Conservation (phyloP, 1,140 invertebrate species). For the Drosophila saltans region DNA sequence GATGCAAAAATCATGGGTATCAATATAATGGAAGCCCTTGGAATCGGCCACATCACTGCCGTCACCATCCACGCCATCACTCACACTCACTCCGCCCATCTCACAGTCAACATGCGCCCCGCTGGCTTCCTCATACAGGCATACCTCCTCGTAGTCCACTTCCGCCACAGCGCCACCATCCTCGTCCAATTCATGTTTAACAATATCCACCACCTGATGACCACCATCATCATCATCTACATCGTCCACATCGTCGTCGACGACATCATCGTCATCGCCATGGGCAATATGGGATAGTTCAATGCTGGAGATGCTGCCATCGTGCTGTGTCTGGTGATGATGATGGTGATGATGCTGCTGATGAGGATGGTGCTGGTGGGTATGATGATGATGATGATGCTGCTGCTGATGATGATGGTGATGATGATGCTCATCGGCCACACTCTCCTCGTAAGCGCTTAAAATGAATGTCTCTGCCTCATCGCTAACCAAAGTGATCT, state of each 20-base stretch:
- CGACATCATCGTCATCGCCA: constrained; percentile 65
- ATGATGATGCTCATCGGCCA: constrained; percentile 69
- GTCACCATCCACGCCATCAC: constrained; percentile 46
- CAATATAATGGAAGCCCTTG: constrained; percentile 72
- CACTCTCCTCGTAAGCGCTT: constrained; percentile 76
- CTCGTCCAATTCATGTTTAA: constrained; percentile 78
- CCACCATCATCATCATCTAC: constrained; percentile 64
- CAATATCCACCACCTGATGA: constrained; percentile 67
- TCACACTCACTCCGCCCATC: constrained; percentile 47
- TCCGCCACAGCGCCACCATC: constrained; percentile 68
- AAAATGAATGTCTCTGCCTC: constrained; percentile 76
- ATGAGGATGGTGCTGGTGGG: constrained; percentile 46
- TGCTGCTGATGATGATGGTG: constrained; percentile 47
- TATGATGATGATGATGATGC: constrained; percentile 54
- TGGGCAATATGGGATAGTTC: constrained; percentile 69
- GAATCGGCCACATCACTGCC: constrained; percentile 60
- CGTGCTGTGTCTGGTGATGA: constrained; percentile 65
- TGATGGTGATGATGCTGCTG: constrained; percentile 53
- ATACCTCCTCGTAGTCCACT: constrained; percentile 77
- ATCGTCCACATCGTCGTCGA: constrained; percentile 61
- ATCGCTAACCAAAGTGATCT: constrained; percentile 71
- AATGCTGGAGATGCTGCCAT: constrained; percentile 75
- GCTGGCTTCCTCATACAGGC: constrained; percentile 75
- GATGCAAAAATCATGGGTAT: constrained; percentile 71
- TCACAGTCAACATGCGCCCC: constrained; percentile 69